These are phyloP conservation scores for Globodera rostochiensis DNA, from an alignment of 1,140 invertebrate genomes.

Conservation along the genomic window DNA sequence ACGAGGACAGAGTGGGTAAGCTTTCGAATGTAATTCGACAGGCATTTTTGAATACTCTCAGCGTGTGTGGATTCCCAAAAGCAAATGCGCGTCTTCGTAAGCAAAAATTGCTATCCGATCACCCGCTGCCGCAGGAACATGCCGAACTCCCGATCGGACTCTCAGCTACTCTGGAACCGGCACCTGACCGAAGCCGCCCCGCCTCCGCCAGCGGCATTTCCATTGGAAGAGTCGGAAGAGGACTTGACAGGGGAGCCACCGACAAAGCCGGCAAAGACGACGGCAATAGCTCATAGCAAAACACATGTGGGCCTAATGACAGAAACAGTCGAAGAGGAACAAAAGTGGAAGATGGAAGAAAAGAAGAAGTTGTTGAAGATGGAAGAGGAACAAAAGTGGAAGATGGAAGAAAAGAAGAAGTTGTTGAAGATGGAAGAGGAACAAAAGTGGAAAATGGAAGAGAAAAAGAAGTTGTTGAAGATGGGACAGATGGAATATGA, in stretches of 20 bases:
- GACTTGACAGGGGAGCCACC: neutral
- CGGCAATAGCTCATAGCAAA: neutral
- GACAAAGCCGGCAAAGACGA: neutral
- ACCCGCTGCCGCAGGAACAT: neutral
- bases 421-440: neutral
- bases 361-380: constrained; percentile 11
- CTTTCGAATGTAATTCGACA: neutral
- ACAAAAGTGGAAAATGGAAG: too few species aligned
- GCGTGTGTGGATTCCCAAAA: neutral
- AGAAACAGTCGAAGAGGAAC: neutral
- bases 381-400: neutral
- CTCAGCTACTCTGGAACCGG: neutral
- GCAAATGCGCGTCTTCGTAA: constrained; percentile 15
- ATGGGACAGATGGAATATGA: neutral
- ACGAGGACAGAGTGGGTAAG: constrained; percentile 2
- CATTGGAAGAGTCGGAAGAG: neutral
- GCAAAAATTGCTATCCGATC: neutral
- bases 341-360: neutral
- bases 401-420: neutral
- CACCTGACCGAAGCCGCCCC: neutral
- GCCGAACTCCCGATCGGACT: constrained; percentile 2
- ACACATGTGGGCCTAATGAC: neutral
- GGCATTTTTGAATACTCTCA: constrained; percentile 7
- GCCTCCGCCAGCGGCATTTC: constrained; percentile 8
- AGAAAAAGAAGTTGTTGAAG: neutral